Conservation (phyloP, 35 echinoderm and acorn worm genomes). For the Heliocidaris erythrogramma region DNA sequence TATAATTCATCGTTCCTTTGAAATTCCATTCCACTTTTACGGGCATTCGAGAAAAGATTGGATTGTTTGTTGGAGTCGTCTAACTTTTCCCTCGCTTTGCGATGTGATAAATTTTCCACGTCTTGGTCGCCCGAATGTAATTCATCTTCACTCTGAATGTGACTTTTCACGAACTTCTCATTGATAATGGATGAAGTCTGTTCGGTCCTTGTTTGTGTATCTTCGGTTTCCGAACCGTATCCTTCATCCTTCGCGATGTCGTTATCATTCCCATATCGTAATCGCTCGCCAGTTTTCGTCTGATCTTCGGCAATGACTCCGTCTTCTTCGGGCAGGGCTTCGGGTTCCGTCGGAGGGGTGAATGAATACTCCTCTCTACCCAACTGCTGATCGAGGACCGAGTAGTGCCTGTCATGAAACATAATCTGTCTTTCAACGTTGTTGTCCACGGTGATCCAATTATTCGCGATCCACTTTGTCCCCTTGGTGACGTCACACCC, state of each 20-base stretch:
- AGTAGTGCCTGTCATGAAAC: constrained; percentile 6
- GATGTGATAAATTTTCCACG: background rate
- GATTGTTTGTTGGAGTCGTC: background rate
- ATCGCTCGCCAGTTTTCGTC: background rate
- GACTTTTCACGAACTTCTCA: background rate
- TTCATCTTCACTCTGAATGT: background rate
- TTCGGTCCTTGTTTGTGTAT: background rate
- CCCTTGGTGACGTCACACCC: constrained; percentile 85
- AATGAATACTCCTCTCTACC: too few species aligned
- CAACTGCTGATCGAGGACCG: background rate
- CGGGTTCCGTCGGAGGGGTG: background rate
- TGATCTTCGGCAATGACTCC: background rate
- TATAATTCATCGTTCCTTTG: background rate
- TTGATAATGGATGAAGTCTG: background rate
- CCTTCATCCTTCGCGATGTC: background rate
- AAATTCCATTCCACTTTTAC: constrained; percentile 1
- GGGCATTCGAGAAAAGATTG: background rate
- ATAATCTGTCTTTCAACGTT: constrained; percentile 23
- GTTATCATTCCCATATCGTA: background rate
- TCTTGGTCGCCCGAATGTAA: background rate
- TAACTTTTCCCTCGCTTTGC: background rate
- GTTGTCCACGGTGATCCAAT: constrained; percentile 81
- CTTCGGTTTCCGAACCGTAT: background rate
- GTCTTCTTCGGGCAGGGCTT: background rate
- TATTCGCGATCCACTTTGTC: constrained; percentile 90